Evolutionary conservation across 2,113 vertebrate species (phyloP).

Genomic region (Laterallus jamaicensis): DNA sequence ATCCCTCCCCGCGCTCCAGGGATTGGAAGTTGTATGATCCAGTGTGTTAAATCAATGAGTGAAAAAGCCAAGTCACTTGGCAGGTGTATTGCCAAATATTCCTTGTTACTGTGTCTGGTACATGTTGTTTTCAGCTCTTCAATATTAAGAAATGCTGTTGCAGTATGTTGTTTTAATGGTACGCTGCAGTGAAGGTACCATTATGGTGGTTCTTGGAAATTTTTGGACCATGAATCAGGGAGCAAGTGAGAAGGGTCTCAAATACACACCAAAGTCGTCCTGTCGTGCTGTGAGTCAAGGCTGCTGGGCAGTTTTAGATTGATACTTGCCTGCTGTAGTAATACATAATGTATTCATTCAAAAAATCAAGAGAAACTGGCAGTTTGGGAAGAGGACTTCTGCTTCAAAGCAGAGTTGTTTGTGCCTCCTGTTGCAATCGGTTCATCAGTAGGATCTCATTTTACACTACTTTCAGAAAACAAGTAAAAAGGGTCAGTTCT

Average conservation of each 20-base stretch:
- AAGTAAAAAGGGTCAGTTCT: background rate
- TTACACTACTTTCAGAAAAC: background rate
- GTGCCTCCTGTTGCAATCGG: background rate
- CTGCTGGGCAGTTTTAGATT: background rate
- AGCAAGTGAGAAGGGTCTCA: background rate
- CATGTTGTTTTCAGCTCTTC: background rate
- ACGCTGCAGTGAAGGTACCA: fast-evolving
- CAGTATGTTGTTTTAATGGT: background rate
- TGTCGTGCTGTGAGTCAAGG: background rate
- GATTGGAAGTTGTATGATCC: background rate
- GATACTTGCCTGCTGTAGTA: background rate
- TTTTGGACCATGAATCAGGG: background rate
- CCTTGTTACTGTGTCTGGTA: background rate
- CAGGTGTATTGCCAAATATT: background rate
- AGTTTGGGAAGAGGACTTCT: background rate
- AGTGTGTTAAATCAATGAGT: background rate
- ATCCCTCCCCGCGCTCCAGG: fast-evolving
- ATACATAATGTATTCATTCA: background rate
- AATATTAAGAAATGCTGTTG: background rate
- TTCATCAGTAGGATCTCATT: background rate
- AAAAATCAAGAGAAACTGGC: background rate
- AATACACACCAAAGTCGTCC: background rate
- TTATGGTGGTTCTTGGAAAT: background rate
- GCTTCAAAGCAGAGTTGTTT: background rate
- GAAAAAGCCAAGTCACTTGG: background rate